phyloP scores from a whole-genome alignment of 2,888 invertebrate genomes.

The Cephus spinipes region DNA sequence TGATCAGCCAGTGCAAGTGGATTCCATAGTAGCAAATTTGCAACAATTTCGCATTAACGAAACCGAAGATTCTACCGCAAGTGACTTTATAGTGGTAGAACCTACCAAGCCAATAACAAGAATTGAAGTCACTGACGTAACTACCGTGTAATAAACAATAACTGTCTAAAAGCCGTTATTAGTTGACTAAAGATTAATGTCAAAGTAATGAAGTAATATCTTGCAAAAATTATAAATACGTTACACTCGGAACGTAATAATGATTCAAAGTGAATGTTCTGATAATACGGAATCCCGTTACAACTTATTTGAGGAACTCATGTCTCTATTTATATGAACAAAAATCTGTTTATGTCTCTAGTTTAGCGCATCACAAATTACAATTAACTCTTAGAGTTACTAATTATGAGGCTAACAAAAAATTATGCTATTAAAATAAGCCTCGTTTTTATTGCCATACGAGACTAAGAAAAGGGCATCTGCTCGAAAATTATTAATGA shows the following conservation, averaged over 20 bases:
- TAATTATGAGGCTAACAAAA: not conserved
- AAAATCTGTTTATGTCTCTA: not conserved
- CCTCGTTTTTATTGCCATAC: not conserved
- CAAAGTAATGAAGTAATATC: slow-evolving; percentile 9
- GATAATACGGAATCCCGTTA: not conserved
- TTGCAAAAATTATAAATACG: not conserved
- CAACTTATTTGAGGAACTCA: not conserved
- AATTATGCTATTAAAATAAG: not conserved
- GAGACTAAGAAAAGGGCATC: not conserved
- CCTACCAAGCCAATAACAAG: slow-evolving; percentile 69
- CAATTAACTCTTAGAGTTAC: not conserved
- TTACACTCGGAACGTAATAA: not conserved
- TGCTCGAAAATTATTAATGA: not conserved
- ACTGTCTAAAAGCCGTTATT: not conserved
- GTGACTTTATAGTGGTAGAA: slow-evolving; percentile 59
- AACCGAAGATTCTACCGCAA: slow-evolving; percentile 28
- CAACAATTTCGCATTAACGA: slow-evolving; percentile 65
- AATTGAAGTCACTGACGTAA: slow-evolving; percentile 69
- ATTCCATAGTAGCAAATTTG: slow-evolving; percentile 68
- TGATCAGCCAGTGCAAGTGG: slow-evolving; percentile 63
- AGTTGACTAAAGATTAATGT: not conserved
- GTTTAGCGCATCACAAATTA: not conserved
- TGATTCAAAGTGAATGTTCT: not conserved
- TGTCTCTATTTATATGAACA: not conserved
- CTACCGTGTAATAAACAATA: slow-evolving; percentile 62